Percentiles rank a stretch among this genome's conserved stretches.
Evolutionary conservation across 1,140 invertebrate genomes (phyloP).

Genomic region (Drosophila trapezifrons): DNA sequence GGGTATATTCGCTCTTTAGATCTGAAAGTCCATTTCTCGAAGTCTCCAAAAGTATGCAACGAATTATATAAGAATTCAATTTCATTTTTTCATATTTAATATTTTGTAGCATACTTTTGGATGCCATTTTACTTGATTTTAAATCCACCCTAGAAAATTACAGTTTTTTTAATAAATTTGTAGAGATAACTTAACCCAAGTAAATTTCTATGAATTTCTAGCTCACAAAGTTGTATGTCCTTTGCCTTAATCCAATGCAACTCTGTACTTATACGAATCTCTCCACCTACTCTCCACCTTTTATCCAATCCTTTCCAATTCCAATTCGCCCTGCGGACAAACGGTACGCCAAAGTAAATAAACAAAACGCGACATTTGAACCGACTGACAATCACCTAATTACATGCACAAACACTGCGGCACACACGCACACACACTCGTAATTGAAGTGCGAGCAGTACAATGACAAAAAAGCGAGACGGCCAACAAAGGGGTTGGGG

Average conservation of each 20-base stretch:
- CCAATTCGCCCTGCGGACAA: conserved; percentile 9
- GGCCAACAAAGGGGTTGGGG: conserved; percentile 22
- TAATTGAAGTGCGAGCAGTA: conserved; percentile 46
- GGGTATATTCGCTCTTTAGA: no score
- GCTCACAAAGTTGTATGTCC: not conserved
- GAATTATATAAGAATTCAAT: no score
- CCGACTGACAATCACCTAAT: conserved; percentile 77
- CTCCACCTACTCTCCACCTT: not conserved
- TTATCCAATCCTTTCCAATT: conserved; percentile 3
- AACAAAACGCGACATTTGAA: conserved; percentile 79
- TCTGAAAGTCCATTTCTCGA: no score
- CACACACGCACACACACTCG: conserved; percentile 19
- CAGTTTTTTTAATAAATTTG: no score
- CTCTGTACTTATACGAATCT: not conserved
- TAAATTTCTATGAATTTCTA: no score
- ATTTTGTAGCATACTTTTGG: no score
- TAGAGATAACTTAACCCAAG: no score
- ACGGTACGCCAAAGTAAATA: conserved; percentile 46
- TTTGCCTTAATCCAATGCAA: not conserved
- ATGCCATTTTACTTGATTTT: no score
- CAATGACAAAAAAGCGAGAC: conserved; percentile 15
- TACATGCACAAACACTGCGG: conserved; percentile 51
- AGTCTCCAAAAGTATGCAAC: no score
- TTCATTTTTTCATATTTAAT: no score
- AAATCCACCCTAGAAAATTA: no score